These are phyloP conservation scores for Cebidichthys violaceus DNA, from an alignment of 2,113 vertebrate species.

Conservation along the genomic window DNA sequence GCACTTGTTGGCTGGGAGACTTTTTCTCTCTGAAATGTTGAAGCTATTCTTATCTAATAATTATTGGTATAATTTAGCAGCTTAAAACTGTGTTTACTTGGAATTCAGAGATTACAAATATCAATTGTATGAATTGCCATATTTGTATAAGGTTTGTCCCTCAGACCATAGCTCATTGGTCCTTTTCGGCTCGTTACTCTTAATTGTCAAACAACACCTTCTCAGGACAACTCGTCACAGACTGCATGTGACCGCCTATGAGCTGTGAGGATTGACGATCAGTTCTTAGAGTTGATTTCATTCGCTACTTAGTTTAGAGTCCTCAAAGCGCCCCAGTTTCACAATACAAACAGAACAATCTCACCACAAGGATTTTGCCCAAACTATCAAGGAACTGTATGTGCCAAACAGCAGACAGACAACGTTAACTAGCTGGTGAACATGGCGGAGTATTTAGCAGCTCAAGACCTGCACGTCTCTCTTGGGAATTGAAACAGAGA, in stretches of 20 bases:
- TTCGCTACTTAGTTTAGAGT: not conserved
- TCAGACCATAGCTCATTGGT: not conserved
- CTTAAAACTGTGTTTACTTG: not conserved
- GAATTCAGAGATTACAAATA: not conserved
- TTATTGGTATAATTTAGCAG: not conserved
- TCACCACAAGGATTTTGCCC: not conserved
- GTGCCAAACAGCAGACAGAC: not conserved
- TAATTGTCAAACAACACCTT: not conserved
- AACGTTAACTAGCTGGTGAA: not conserved
- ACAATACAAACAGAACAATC: not conserved
- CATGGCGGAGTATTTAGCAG: not conserved
- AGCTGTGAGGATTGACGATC: not conserved
- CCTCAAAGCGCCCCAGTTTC: not conserved
- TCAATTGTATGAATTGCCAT: not conserved
- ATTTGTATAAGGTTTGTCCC: not conserved
- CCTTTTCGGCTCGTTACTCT: not conserved
- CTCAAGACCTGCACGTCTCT: not conserved
- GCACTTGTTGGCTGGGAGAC: conserved; percentile 5
- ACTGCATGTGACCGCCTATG: not conserved
- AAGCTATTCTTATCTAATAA: not conserved
- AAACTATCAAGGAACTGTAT: not conserved
- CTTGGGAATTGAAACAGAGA: not conserved
- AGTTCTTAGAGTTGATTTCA: not conserved
- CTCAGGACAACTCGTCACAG: not conserved
- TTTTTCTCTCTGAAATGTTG: not conserved